Base-by-base conservation (phyloP, 2,113 vertebrate species). In the Nothocercus julius region DNA sequence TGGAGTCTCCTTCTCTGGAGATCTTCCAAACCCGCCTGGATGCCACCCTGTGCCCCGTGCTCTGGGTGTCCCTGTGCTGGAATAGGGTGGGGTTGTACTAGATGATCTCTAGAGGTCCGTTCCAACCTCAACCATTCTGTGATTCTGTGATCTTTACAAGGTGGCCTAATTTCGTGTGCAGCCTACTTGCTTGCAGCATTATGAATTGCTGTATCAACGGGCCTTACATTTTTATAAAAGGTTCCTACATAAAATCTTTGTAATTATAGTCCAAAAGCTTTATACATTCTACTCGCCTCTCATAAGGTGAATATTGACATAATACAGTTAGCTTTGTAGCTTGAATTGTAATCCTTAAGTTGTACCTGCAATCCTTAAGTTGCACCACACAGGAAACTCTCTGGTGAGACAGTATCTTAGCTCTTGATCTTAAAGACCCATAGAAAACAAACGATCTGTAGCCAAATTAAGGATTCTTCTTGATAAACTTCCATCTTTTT, bases 171-270 rank as follows among this genome's bases (percentile, higher is more conserved):
- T 70, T 59, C 13, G 21, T 84, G 70, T 90, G 34, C 72, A 14
- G 1, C 47, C 54, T 90, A 67, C 54, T 83, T 13, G 1, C 32
- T 87, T 80, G 61, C 34, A 49, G 40, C 27, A 40, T 45, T 84
- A 87, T 14, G 13, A 95, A 91, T 89, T 30, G 49, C 73, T 89
- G 83, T 54, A 90, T 77, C 68, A 81, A n/a, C 51, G 70, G 61
- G 86, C 73, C 70, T 86, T 68, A 45, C 56, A 80, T 53, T 83
- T 92, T 87, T 44, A 38, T 44, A 38, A 38, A 42, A 64, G 80
- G 74, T 21, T 81, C 45, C 34, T 59, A 77, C 61, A 63, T 10
- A 63, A 63, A 83, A 53, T 56, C 38, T 87, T 82, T 30, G 51
- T 59, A 93, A 84, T 81, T 86, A 30, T 9, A 59, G 42, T 21